phyloP scores from a whole-genome alignment of 2,113 vertebrate species.

The Corvus cornix region DNA sequence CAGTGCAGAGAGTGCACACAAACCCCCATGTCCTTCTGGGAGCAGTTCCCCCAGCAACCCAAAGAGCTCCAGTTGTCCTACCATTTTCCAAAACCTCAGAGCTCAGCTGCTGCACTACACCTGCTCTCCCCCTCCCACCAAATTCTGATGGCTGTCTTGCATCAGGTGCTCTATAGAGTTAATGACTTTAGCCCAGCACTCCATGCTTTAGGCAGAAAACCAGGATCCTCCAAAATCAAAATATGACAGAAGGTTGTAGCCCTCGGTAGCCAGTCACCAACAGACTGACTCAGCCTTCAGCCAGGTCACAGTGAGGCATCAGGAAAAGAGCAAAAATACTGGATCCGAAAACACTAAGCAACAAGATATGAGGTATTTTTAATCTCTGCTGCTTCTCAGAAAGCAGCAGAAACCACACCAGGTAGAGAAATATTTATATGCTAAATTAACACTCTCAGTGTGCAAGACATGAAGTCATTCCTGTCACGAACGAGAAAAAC shows the following conservation, averaged over 20 bases:
- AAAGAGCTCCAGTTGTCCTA: background rate
- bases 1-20: background rate
- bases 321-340: background rate
- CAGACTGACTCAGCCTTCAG: background rate
- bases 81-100: background rate
- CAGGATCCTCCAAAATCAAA: background rate
- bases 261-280: background rate
- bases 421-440: slow-evolving; percentile 2
- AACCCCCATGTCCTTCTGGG: too few species aligned
- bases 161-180: background rate
- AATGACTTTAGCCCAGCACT: background rate
- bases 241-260: background rate
- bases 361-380: background rate
- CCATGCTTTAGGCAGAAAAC: background rate
- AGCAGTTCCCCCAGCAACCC: background rate
- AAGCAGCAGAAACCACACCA: background rate
- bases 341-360: background rate
- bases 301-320: slow-evolving; percentile 16
- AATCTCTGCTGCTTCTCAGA: background rate
- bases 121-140: accelerated
- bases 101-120: background rate
- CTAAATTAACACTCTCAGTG: background rate
- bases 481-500: background rate
- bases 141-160: background rate
- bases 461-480: slow-evolving; percentile 44